Conservation (phyloP, 2,113 vertebrate species). For the Emydocephalus ijimae region DNA sequence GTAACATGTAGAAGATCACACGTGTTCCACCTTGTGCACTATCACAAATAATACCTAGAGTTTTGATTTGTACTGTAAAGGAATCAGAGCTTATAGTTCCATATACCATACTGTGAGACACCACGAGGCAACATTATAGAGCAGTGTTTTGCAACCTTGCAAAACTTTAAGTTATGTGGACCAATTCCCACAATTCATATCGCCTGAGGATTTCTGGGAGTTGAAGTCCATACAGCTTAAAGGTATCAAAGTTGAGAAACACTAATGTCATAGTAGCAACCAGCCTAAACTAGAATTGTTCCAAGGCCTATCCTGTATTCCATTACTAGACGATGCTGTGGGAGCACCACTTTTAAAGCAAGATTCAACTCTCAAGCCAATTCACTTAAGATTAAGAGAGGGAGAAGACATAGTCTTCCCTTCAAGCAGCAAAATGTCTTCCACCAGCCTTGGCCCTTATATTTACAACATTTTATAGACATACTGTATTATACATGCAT, state of each 20-base stretch:
- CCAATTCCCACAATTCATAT: neutral
- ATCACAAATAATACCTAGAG: neutral
- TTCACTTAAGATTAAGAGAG: neutral
- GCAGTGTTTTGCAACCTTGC: neutral
- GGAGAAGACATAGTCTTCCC: neutral
- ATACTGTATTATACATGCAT: neutral
- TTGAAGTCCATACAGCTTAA: neutral
- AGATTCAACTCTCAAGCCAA: neutral
- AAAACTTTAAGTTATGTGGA: neutral
- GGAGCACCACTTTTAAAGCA: neutral
- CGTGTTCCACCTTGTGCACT: neutral
- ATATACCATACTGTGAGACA: neutral
- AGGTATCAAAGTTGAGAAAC: neutral
- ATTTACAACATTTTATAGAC: neutral
- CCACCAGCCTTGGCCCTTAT: neutral
- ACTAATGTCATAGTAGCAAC: neutral
- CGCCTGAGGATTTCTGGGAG: neutral
- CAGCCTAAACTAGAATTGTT: neutral
- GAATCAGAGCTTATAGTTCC: neutral
- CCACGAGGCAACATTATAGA: neutral
- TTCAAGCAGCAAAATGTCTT: neutral
- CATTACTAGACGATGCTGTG: neutral
- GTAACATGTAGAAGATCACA: neutral
- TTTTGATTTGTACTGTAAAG: neutral
- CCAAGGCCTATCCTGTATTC: neutral